Conservation (phyloP, 2,113 vertebrate species). For the Saimiri boliviensis region DNA sequence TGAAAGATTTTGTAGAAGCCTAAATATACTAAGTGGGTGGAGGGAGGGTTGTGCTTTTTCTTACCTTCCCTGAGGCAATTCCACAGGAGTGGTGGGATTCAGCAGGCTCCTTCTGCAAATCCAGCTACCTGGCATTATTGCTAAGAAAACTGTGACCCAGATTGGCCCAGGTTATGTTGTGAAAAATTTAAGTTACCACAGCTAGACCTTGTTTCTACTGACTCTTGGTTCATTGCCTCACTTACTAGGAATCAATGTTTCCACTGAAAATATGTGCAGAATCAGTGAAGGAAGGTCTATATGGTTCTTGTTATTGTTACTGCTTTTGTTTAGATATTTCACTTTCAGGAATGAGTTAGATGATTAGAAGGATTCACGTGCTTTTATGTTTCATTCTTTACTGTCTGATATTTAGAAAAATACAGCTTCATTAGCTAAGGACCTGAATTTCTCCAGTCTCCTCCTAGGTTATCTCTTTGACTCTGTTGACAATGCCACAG, state of each 20-base stretch:
- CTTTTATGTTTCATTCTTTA: not conserved
- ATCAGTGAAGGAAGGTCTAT: not conserved
- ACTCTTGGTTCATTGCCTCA: not conserved
- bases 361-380: not conserved
- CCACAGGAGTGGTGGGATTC: not conserved
- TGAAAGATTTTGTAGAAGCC: not conserved
- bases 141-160: not conserved
- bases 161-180: not conserved
- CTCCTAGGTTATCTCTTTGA: not conserved
- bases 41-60: not conserved
- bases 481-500: not conserved
- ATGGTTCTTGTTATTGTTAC: not conserved
- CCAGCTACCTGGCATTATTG: not conserved
- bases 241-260: not conserved
- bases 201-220: not conserved
- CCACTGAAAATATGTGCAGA: not conserved
- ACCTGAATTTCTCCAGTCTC: not conserved
- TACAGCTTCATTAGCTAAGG: not conserved
- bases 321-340: conserved; percentile 26
- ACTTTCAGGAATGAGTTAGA: not conserved
- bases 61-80: not conserved
- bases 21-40: no score
- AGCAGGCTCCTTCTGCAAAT: not conserved
- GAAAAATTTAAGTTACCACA: not conserved
- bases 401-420: not conserved